Percentiles rank a stretch among this genome's conserved stretches.
These are phyloP conservation scores for Glaucidium brasilianum DNA, from an alignment of 2,113 vertebrate genomes.

Conservation along the genomic window DNA sequence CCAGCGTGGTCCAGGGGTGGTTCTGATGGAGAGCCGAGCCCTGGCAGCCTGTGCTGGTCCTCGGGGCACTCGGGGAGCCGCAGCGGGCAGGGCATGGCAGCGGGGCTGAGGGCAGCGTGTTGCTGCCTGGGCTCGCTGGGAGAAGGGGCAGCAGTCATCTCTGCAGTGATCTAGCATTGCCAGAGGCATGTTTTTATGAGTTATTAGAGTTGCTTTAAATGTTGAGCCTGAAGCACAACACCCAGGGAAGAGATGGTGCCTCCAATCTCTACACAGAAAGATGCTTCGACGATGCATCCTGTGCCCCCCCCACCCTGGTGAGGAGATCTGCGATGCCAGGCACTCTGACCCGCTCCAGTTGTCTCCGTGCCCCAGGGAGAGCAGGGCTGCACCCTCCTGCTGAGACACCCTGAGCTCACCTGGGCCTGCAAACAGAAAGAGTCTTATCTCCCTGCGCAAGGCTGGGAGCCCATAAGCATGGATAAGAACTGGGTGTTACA, in stretches of 20 bases:
- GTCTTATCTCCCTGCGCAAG: not conserved
- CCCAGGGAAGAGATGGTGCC: not conserved
- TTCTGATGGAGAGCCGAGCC: not conserved
- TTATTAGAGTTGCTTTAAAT: not conserved
- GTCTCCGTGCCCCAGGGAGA: not conserved
- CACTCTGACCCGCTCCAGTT: not conserved
- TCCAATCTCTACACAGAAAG: not conserved
- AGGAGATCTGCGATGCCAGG: not conserved
- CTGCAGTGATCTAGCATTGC: rapidly evolving
- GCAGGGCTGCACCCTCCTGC: not conserved
- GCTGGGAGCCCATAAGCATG: rapidly evolving
- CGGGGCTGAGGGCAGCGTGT: not conserved
- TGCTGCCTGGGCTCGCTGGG: not conserved
- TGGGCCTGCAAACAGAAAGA: not conserved
- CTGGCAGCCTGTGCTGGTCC: not conserved
- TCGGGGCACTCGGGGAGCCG: not conserved
- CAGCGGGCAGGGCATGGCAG: not conserved
- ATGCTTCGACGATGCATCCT: not conserved
- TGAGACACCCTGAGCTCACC: not conserved
- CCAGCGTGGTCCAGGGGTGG: rapidly evolving
- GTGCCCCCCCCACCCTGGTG: not conserved
- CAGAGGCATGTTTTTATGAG: rapidly evolving
- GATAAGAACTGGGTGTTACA: not conserved
- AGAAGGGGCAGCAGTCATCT: not conserved
- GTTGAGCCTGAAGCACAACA: not conserved